Base-by-base conservation (phyloP, 2,113 vertebrate genomes). In the Tetraodon nigroviridis region DNA sequence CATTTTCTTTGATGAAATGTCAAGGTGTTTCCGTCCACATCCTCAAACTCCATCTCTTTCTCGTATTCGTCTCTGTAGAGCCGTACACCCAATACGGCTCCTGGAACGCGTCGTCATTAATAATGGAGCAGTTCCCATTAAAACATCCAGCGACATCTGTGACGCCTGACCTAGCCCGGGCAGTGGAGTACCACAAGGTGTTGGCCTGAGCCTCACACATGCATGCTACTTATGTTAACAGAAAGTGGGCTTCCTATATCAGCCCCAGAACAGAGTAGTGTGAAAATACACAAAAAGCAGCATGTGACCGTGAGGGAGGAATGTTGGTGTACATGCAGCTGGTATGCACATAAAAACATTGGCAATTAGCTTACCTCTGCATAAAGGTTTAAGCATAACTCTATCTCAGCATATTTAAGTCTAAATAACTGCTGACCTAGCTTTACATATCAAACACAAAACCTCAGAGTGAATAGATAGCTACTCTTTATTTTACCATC, bases 121-220 rank as follows among this genome's bases (percentile, higher is more conserved):
- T 82, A 21, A 89, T 90, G 85, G 53, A 90, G 50, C 19, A 19
- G 58, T 73, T 80, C 84, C 82, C 85, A 89, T 90, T 89, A 88
- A 88, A 85, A 71, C 82, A 84, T 90, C 89, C 69, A 78, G 49
- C 69, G 79, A 84, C 84, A 90, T 90, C 84, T 88, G 80, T 83
- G 79, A 85, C 12, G 81, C 79, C 87, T 88, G 83, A 83, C 67
- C 80, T 84, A 58, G 54, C 53, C 32, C 57, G 51, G 75, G 69
- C 78, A 55, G 75, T 29, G 73, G 75, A 81, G 71, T 67, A 65
- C 74, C 77, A 76, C 71, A 81, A 73, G 79, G 76, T 78, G 77
- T 71, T 81, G 74, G 75, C 67, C 78, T 11, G 27, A 70, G 53
- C 69, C 55, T 67, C 2, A 22, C 82, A 76, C 59, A 70, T 69